Conservation (phyloP, 64 coral and sea anemone genomes). For the Platygyra sinensis region DNA sequence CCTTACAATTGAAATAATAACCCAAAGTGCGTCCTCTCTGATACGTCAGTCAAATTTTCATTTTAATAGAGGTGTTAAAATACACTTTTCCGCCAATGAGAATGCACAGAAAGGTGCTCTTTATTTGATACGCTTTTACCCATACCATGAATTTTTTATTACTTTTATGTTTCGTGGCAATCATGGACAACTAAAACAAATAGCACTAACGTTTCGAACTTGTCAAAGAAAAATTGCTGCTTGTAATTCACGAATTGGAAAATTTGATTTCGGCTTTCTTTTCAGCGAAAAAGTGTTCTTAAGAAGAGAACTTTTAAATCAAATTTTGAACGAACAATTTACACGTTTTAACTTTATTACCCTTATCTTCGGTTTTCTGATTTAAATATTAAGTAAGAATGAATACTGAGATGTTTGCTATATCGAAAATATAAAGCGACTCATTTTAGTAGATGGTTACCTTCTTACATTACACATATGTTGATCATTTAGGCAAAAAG, state of each 20-base stretch:
- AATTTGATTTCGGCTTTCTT: no score
- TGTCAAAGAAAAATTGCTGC: neutral
- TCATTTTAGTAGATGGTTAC: neutral
- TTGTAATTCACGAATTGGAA: no score
- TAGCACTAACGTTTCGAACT: neutral
- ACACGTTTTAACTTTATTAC: no score
- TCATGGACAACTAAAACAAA: neutral
- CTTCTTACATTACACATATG: neutral
- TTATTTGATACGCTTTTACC: neutral
- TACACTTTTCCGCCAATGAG: neutral
- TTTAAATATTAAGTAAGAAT: neutral
- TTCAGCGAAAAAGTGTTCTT: no score
- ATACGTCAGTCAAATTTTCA: neutral
- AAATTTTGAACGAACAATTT: no score
- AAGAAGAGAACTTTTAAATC: no score
- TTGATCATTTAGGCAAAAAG: no score
- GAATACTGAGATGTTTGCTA: neutral
- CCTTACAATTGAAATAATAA: neutral
- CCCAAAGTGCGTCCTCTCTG: neutral
- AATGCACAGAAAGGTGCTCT: neutral
- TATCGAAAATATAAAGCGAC: neutral
- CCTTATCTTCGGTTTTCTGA: no score
- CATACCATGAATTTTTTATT: neutral
- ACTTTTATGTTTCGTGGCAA: neutral
- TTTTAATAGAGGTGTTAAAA: neutral